Base-by-base conservation (phyloP, 1,140 invertebrate genomes). In the Elymnias hypermnestra region DNA sequence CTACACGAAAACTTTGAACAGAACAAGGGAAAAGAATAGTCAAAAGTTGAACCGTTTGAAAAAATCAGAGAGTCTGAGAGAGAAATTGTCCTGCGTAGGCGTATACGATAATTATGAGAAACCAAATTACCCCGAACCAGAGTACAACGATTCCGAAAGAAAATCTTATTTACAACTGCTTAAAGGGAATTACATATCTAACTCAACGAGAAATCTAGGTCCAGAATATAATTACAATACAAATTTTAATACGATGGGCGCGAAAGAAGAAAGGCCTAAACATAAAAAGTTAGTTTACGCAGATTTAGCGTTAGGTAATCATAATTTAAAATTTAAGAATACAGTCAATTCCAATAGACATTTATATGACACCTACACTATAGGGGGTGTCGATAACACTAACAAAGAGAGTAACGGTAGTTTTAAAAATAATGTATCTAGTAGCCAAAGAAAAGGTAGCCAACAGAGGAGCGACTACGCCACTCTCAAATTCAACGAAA, bases 401-500 rank as follows among this genome's bases (percentile, higher is more conserved):
- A 66, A 61, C 51, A 72, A 72, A 55, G 77, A 75, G 36, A 77
- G 53, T 74, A 74, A 79, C 41, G 55, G 49, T 77, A 72, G 65
- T 56, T 53, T 65, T 78, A 81, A 75, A 57, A 72, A 55, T 67
- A 70, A 64, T 57, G 58, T 66, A 53, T 49, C 57, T n/a, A 81
- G 60, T 72, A 73, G 70, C 68, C 73, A 74, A 60, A 74, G 72
- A 57, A 82, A 75, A 53, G 63, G 57, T 41, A 72, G 52, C 19
- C 77, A 81, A 51, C 65, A 64, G 38, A 67, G 75, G 75, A 91
- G 90, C 65, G 92, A 94, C 72, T 93, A 94, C 69, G 90, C 92
- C 28, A 91, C 92, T 58, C 88, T 94, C 50, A 92, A 92, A 81
- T 94, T 94, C 82, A 92, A 93, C 71, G 93, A 94, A 77, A 94